Evolutionary conservation across 1,140 invertebrate species (phyloP).

Genomic region (Drosophila paulistorum): DNA sequence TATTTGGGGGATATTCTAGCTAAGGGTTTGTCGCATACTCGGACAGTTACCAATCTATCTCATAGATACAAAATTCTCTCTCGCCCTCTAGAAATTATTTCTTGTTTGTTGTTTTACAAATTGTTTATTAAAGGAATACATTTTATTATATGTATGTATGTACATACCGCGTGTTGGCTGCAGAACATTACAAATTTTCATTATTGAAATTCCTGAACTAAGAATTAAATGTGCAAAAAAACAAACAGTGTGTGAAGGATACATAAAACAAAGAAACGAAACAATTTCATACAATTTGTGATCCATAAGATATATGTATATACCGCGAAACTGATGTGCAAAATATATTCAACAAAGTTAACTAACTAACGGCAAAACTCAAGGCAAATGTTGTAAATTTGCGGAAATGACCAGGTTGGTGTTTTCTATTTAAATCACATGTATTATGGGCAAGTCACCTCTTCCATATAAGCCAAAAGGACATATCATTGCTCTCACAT

Average conservation of each 20-base stretch:
- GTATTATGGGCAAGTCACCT: no score
- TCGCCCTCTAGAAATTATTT: slow-evolving; percentile 60
- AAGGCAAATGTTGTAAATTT: slow-evolving; percentile 72
- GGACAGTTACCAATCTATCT: slow-evolving; percentile 52
- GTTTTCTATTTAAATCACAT: no score
- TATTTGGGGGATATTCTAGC: slow-evolving; percentile 57
- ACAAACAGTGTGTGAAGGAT: slow-evolving; percentile 43
- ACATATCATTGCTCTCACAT: no score
- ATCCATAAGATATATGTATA: slow-evolving; percentile 45
- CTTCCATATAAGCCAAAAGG: no score
- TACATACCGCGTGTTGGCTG: slow-evolving; percentile 50
- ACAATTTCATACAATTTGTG: slow-evolving; percentile 28
- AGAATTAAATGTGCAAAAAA: slow-evolving; percentile 61
- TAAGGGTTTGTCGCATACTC: slow-evolving; percentile 50
- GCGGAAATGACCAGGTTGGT: slow-evolving; percentile 77
- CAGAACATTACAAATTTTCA: slow-evolving; percentile 54
- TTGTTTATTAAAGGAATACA: slow-evolving; percentile 28
- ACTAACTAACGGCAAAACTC: slow-evolving; percentile 18
- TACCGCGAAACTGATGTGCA: slow-evolving; percentile 53
- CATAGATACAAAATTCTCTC: slow-evolving; percentile 25
- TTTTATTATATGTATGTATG: not conserved
- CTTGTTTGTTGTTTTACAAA: no score
- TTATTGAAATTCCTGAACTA: slow-evolving; percentile 36
- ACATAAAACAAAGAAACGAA: slow-evolving; percentile 26
- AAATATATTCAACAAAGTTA: slow-evolving; percentile 43